phyloP scores from a whole-genome alignment of 2,888 invertebrate species.

The Tenthredo distinguenda region DNA sequence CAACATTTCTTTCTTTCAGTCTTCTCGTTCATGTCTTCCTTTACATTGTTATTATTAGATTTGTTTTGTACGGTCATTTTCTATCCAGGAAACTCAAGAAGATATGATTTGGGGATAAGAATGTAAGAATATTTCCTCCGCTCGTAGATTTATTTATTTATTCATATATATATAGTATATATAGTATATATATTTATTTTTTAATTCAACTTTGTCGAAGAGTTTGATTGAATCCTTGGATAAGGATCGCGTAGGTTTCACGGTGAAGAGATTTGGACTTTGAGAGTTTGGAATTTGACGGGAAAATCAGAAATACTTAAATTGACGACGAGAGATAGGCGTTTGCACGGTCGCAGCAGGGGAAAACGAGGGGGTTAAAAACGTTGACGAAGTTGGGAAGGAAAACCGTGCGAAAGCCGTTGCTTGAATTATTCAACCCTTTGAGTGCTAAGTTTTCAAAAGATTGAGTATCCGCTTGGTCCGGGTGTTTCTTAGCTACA shows the following conservation, averaged over 20 bases:
- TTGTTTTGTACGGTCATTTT: background rate
- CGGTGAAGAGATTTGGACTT: background rate
- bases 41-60: background rate
- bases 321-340: background rate
- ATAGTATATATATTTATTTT: background rate
- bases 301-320: background rate
- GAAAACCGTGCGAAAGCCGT: conserved; percentile 43
- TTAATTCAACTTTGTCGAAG: conserved; percentile 5
- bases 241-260: background rate
- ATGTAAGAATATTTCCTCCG: background rate
- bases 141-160: background rate
- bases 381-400: conserved; percentile 13
- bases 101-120: background rate
- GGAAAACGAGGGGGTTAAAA: background rate
- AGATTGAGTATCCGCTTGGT: conserved; percentile 37
- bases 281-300: conserved; percentile 4
- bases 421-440: conserved; percentile 53
- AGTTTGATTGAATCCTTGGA: conserved; percentile 9
- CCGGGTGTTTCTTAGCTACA: background rate
- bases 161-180: background rate
- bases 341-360: background rate
- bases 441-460: conserved; percentile 48
- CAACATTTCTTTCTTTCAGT: background rate
- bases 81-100: background rate
- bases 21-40: background rate